Evolutionary conservation across 2,888 invertebrate species (phyloP).

Genomic region (Chloroclystis v-ata): DNA sequence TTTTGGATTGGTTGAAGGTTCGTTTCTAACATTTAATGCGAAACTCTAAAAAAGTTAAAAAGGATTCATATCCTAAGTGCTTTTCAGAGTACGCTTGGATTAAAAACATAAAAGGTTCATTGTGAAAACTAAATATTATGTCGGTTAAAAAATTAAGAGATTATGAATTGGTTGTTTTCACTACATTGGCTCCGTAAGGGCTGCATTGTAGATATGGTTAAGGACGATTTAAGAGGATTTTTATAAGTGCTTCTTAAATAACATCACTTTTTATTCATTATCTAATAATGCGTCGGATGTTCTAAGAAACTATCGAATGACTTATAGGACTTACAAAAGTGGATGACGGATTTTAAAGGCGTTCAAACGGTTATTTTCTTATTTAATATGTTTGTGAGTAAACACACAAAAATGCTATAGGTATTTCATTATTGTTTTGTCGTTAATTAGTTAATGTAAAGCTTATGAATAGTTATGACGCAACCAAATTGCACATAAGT

Average conservation of each 20-base stretch:
- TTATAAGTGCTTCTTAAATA: constrained; percentile 32
- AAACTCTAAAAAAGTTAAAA: constrained; percentile 16
- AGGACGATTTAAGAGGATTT: constrained; percentile 59
- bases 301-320: constrained; percentile 9
- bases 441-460: too few relatives aligned
- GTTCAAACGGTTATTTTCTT: too few relatives aligned
- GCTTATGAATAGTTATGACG: too few relatives aligned
- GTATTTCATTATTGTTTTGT: too few relatives aligned
- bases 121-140: constrained; percentile 27
- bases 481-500: too few relatives aligned
- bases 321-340: constrained; percentile 2
- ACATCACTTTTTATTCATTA: constrained; percentile 5
- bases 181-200: constrained; percentile 46
- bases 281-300: constrained; percentile 6
- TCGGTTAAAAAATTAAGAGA: constrained; percentile 34
- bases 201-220: constrained; percentile 25
- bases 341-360: too few relatives aligned
- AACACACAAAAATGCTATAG: too few relatives aligned
- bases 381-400: too few relatives aligned
- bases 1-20: background rate
- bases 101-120: constrained; percentile 24
- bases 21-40: background rate
- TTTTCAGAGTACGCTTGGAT: constrained; percentile 16
- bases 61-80: constrained; percentile 21
- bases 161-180: constrained; percentile 43